Conservation (phyloP, 1,140 invertebrate species). For the Trypoxylus dichotomus region DNA sequence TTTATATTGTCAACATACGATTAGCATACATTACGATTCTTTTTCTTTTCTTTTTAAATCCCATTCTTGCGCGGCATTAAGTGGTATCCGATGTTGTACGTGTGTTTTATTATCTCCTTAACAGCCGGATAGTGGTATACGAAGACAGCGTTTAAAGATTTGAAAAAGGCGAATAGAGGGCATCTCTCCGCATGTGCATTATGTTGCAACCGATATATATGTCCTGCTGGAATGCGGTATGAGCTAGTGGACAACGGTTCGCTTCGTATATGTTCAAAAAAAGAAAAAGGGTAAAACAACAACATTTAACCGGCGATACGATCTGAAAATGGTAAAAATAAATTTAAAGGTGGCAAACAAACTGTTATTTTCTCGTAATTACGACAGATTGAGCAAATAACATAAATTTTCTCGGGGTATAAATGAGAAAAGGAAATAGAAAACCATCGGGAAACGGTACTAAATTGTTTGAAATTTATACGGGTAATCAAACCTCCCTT, state of each 20-base stretch:
- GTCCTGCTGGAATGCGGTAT: neutral
- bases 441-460: neutral
- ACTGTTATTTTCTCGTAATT: neutral
- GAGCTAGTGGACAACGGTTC: neutral
- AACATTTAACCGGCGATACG: neutral
- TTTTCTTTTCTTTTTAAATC: neutral
- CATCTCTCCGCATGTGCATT: neutral
- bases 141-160: neutral
- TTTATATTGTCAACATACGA: constrained; percentile 14
- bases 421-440: neutral
- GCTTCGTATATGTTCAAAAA: neutral
- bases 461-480: neutral
- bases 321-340: constrained; percentile 11
- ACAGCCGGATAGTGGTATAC: neutral
- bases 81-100: neutral
- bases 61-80: neutral
- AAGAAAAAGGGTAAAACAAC: neutral
- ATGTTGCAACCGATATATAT: neutral
- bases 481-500: neutral
- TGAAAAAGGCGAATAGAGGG: neutral
- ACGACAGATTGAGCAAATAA: neutral
- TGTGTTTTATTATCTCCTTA: constrained; percentile 7
- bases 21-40: neutral
- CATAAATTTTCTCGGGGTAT: neutral
- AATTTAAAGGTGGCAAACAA: neutral